Evolutionary conservation across 1,140 invertebrate genomes (phyloP), one percentile per base, ranked within the genome.

Genomic region (Macrosteles quadrilineatus): DNA sequence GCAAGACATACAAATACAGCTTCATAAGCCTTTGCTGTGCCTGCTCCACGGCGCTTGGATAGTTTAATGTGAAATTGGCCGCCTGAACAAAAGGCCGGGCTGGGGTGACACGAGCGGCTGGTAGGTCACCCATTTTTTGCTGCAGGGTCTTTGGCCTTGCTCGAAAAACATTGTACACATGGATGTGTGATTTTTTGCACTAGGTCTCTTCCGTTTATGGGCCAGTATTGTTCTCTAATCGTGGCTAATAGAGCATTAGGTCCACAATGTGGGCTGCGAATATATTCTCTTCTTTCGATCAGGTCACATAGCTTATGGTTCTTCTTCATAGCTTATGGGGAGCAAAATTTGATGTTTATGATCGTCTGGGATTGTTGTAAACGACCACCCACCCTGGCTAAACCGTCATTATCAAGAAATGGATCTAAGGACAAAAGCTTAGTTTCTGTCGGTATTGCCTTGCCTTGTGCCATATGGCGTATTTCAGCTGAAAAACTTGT

Each of bases 321-420:
- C 11, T 71, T n/a, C n/a, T n/a, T n/a, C n/a, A n/a, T n/a, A n/a
- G n/a, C n/a, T n/a, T n/a, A n/a, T 32, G 27, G 79, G 77, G 36
- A 80, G 62, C 12, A 83, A 47, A 19, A 81, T 78, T 0, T 81
- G 82, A 75, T 83, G 80, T 70, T 80, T 81, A 25, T 76, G 73
- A 29, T 77, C 73, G 25, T 30, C 6, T 45, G 4, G 3, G 73
- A n/a, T 40, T 62, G 50, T 19, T 9, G 2, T 45, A 67, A 29
- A 23, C 62, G 27, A 29, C 71, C 73, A 27, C 73, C 67, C 1
- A 68, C 53, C 27, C 73, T 63, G 19, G 72, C 66, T 9, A 73
- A 19, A 21, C 47, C 55, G 27, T 70, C 55, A 40, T 47, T 19
- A 69, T 69, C 67, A 14, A 69, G 17, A 27, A 69, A 69, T 12